These are phyloP conservation scores for Charina bottae DNA, from an alignment of 2,113 vertebrate species.

Conservation along the genomic window DNA sequence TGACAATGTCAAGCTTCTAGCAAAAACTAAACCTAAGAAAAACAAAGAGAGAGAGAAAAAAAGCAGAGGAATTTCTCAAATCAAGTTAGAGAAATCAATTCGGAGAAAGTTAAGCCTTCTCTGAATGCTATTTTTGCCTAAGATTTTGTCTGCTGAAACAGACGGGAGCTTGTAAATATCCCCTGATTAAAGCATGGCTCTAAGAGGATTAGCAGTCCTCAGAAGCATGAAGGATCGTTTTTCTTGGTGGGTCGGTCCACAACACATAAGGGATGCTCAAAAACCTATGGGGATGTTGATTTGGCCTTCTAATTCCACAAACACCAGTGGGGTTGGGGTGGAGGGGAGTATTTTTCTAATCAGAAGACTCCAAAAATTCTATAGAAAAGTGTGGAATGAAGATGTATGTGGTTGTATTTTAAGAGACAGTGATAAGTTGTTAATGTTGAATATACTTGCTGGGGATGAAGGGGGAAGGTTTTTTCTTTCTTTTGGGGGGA, in stretches of 20 bases:
- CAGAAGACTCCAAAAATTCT: neutral
- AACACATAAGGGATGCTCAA: neutral
- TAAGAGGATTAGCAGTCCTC: conserved; percentile 16
- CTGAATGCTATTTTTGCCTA: neutral
- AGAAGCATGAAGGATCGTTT: neutral
- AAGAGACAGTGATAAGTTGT: too few species aligned
- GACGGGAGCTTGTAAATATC: conserved; percentile 15
- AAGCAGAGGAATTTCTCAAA: neutral
- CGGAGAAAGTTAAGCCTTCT: neutral
- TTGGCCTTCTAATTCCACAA: neutral
- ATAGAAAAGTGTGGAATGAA: too few species aligned
- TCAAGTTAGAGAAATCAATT: neutral
- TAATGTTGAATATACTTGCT: too few species aligned
- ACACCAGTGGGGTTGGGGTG: neutral
- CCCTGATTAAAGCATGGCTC: conserved; percentile 22
- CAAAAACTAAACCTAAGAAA: neutral
- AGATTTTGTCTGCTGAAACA: neutral
- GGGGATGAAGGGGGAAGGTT: too few species aligned
- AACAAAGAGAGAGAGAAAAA: neutral
- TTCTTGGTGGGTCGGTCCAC: neutral
- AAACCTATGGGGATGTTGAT: fast-evolving
- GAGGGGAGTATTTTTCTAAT: neutral
- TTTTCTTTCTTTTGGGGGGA: too few species aligned
- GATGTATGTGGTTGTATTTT: too few species aligned
- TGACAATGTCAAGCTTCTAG: neutral